phyloP scores from a whole-genome alignment of 2,797 vertebrate species.

The Chlorospingus flavigularis region DNA sequence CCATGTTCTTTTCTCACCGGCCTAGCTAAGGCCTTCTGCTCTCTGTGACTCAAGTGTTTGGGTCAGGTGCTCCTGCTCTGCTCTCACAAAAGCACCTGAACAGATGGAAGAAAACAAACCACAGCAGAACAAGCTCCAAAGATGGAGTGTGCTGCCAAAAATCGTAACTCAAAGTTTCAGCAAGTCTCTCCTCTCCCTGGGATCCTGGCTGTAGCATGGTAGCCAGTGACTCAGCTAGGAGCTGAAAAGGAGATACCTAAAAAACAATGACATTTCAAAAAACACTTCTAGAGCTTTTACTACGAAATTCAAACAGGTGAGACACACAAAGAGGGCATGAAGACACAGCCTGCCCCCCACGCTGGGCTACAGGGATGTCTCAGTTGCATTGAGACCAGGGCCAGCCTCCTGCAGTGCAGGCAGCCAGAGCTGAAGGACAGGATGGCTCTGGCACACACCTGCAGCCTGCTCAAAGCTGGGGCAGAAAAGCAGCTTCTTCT shows the following conservation, averaged over 20 bases:
- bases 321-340: not conserved
- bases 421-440: not conserved
- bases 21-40: not conserved
- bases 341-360: not conserved
- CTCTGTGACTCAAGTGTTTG: not conserved
- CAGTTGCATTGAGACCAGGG: accelerated
- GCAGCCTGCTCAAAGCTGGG: not conserved
- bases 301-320: not conserved
- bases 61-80: not conserved
- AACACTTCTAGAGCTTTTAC: not conserved
- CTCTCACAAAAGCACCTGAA: not conserved
- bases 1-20: not conserved
- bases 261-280: not conserved
- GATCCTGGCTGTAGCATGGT: not conserved
- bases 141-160: constrained; percentile 11
- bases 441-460: not conserved
- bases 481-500: not conserved
- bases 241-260: not conserved
- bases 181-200: not conserved
- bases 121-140: not conserved
- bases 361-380: not conserved
- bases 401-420: accelerated
- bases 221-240: not conserved
- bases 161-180: not conserved
- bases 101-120: constrained; percentile 22